Evolutionary conservation across 1,140 invertebrate genomes (phyloP).

Genomic region (Xylocopa sonorina): DNA sequence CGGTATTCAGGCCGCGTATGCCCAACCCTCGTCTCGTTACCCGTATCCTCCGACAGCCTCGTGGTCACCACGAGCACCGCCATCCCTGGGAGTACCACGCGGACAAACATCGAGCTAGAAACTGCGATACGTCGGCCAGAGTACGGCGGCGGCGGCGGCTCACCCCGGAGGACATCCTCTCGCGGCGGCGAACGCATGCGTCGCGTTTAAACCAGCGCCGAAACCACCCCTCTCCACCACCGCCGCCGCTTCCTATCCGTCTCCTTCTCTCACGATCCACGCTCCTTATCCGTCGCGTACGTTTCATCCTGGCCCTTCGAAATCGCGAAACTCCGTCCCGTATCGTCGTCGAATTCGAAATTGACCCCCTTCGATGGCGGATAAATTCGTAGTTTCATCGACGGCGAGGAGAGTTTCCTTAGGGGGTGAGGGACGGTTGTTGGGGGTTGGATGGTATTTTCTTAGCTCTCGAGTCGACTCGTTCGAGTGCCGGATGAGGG

Average conservation of each 20-base stretch:
- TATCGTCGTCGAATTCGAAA: no score
- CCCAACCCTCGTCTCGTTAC: no score
- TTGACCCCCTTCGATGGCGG: no score
- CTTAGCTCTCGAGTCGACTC: no score
- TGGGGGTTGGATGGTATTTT: no score
- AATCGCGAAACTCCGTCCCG: no score
- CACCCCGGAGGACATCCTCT: conserved; percentile 74
- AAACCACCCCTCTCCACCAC: conserved; percentile 70
- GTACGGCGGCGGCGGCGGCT: conserved; percentile 73
- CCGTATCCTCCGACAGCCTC: conserved; percentile 58
- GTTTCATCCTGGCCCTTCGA: no score
- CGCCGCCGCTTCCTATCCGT: conserved; percentile 42
- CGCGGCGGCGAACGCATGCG: conserved; percentile 77
- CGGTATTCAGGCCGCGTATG: no score
- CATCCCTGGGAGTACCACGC: conserved; percentile 76
- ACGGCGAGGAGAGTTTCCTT: no score
- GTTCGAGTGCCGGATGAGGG: no score
- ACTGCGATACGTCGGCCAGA: conserved; percentile 79
- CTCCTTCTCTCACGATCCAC: conserved; percentile 29
- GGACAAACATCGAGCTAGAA: conserved; percentile 81
- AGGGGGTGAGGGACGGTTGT: no score
- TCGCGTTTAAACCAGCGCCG: conserved; percentile 77
- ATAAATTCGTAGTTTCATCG: no score
- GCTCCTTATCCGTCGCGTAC: conserved; percentile 10
- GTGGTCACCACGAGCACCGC: conserved; percentile 60